Evolutionary conservation across 2,113 vertebrate genomes (phyloP), one percentile per base, ranked within the genome.

Genomic region (Ceyx cyanopectus): DNA sequence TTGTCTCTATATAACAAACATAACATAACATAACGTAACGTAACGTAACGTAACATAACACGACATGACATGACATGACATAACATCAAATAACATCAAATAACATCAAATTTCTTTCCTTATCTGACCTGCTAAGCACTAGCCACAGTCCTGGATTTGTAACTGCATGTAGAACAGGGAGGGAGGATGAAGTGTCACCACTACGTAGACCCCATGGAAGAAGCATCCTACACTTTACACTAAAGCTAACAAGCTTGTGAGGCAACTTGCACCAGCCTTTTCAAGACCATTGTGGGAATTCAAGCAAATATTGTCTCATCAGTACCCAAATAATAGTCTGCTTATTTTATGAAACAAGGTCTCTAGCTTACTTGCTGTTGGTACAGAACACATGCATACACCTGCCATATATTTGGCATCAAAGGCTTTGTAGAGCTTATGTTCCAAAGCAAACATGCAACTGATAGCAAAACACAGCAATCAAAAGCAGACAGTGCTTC

Each of bases 401-500:
- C 95, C 94, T 95, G 92, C 84, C 81, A 90, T 75, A 85, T n/a
- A 85, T 93, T 95, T 85, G 68, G 89, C 89, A 96, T 87, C 84
- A 94, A 94, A 96, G 83, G 41, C 91, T 73, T 69, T 45, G 73
- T 37, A 43, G 54, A 85, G 81, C 74, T 96, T 90, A 65, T 90
- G 91, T 88, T 95, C 86, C 78, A 89, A 88, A 94, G 86, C 62
- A 96, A 96, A 89, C 65, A 76, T 14, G 69, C 48, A 90, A 89
- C 89, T 89, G 94, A 94, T 26, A 94, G 83, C 51, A 96, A 95
- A 96, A 95, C 95, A 96, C 75, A 87, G 95, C 95, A 92, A 92
- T 93, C 84, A 92, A 94, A 95, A 94, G 70, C 91, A 94, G 86
- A 61, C 81, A 93, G 81, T 51, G 67, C 70, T 93, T 95, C 90